Evolutionary conservation across 2,888 invertebrate species (phyloP), one percentile per base, ranked within the genome.

Genomic region (Caenorhabditis sp.): DNA sequence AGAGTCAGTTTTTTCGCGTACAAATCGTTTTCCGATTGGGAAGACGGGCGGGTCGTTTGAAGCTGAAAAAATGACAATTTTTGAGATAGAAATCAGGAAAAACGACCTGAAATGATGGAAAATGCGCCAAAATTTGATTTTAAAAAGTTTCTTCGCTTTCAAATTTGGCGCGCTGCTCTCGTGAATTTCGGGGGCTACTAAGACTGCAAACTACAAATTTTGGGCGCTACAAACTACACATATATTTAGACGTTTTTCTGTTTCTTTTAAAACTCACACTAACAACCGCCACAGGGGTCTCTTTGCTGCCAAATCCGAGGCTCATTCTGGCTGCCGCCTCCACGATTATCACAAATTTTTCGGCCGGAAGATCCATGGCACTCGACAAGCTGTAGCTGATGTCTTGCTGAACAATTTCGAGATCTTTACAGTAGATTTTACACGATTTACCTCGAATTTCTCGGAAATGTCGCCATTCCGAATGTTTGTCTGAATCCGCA

Each of bases 31-130:
- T 74, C 74, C 8, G 46, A 24, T 32, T 68, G 66, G 20, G 74
- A 68, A n/a, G 74, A 68, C 11, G 74, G 74, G 9, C 74, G 61
- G 20, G 74, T 74, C 6, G 74, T 74, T 50, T 50, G 58, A 22
- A 74, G 41, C 74, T 74, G 74, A 35, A 66, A 48, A 48, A 11
- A 27, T 15, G 26, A 24, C 2, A 9, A 24, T 45, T 45, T 20
- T 9, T 22, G n/a, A n/a, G n/a, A n/a, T 45, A 20, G 11, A 17
- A 24, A 24, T 15, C 9, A 48, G 27, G 27, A 27, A 5, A 26
- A 7, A 48, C 9, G 27, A 45, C 24, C 11, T 24, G 24, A 45
- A 46, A 46, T n/a, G n/a, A n/a, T n/a, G n/a, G n/a, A n/a, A n/a
- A n/a, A n/a, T n/a, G n/a, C 30, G 30, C 30, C 30, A 30, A 9